phyloP scores from a whole-genome alignment of 2,888 invertebrate species.

The Drosophila anomelani region DNA sequence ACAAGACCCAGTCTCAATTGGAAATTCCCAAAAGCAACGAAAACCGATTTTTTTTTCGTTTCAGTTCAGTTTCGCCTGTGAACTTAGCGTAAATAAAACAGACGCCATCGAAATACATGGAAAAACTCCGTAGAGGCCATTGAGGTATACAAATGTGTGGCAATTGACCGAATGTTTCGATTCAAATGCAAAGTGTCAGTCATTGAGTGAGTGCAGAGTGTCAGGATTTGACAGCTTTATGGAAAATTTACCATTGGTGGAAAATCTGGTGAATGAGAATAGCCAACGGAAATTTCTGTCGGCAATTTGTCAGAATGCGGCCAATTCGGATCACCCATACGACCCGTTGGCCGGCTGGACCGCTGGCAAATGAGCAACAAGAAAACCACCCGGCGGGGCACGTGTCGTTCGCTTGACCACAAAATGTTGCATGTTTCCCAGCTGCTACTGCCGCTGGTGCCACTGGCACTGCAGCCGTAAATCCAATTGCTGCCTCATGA shows the following conservation, averaged over 20 bases:
- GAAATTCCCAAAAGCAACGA: constrained; percentile 48
- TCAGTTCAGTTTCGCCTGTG: constrained; percentile 44
- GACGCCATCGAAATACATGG: constrained; percentile 21
- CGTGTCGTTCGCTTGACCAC: constrained; percentile 65
- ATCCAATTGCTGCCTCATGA: constrained; percentile 71
- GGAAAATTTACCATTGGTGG: constrained; percentile 49
- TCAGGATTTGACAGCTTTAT: constrained; percentile 45
- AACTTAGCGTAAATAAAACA: constrained; percentile 57
- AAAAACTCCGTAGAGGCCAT: constrained; percentile 43
- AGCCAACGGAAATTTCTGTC: constrained; percentile 56
- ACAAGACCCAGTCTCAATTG: constrained; percentile 50
- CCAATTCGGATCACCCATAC: constrained; percentile 21
- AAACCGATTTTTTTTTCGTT: constrained; percentile 13
- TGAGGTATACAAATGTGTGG: constrained; percentile 31
- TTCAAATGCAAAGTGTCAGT: constrained; percentile 36
- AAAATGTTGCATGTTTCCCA: constrained; percentile 71
- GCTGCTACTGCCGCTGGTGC: constrained; percentile 6
- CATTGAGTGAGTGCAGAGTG: constrained; percentile 24
- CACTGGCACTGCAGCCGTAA: constrained; percentile 53
- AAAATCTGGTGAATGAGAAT: constrained; percentile 17
- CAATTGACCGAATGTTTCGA: constrained; percentile 27
- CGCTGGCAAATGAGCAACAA: constrained; percentile 6
- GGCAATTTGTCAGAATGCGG: constrained; percentile 39
- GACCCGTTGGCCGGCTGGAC: constrained; percentile 15
- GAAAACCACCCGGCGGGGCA: constrained; percentile 31